Evolutionary conservation across 2,888 invertebrate species (phyloP), one percentile per base, ranked within the genome.

Genomic region (Dinocampus coccinellae): DNA sequence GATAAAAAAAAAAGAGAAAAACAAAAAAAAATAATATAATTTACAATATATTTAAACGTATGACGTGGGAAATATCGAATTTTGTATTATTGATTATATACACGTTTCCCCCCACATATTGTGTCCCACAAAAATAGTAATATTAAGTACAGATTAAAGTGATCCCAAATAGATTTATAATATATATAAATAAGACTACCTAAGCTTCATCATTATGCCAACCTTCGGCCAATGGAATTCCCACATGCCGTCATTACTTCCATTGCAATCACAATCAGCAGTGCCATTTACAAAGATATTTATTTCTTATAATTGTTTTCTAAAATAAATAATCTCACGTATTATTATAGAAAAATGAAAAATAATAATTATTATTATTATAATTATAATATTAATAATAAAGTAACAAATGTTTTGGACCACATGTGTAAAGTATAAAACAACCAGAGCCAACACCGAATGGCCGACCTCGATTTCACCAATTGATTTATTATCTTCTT

Each of bases 221-320:
- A 53, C 64, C 64, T 64, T 64, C 64, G 64, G 33, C 29, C 10
- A 71, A 71, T 65, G 79, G 80, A 77, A 80, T 79, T 80, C 74
- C 80, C 79, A 57, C 73, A 69, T 79, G 77, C 58, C 80, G 80
- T 80, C 79, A n/a, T n/a, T n/a, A 80, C 80, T 73, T 53, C 13
- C 55, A 62, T 33, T 63, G 24, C 4, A 6, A 20, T 53, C 29
- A 34, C 53, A 64, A 52, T 52, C 52, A 34, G 36, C 53, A 36
- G 34, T 34, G 22, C 22, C 53, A 24, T 33, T 62, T 53, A 64
- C 20, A 52, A 55, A 34, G 53, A 53, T 13, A 53, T 64, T 11
- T 16, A n/a, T 47, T 29, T 22, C 20, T 64, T 29, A 16, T 10
- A 64, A 34, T 67, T 55, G 42, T 69, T 34, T 55, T 70, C 67